A percentile compares a stretch with the other conserved stretches of the same genome.
Conservation (phyloP, 2,888 invertebrate species). For the Phortica magna region DNA sequence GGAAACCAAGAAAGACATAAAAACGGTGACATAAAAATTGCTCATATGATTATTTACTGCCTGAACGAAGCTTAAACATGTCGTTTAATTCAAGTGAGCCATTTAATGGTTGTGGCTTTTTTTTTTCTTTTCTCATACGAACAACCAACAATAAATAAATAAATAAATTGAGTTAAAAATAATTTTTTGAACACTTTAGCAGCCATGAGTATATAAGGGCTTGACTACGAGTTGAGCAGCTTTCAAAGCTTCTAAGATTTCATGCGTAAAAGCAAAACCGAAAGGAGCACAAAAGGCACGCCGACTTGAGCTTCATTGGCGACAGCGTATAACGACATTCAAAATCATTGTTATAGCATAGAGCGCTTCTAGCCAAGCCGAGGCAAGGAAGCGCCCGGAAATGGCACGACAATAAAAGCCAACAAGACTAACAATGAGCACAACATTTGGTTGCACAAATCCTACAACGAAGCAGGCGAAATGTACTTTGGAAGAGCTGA, state of each 20-base stretch:
- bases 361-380: not conserved
- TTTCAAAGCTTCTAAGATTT: not conserved
- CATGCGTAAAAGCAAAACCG: not conserved
- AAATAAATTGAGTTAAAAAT: constrained; percentile 15
- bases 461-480: too few relatives aligned
- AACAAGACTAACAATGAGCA: not conserved
- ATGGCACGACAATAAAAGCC: not conserved
- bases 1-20: not conserved
- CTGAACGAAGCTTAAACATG: not conserved
- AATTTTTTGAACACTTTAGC: not conserved
- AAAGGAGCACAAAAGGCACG: not conserved
- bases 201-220: not conserved
- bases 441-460: too few relatives aligned
- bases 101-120: not conserved
- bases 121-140: not conserved
- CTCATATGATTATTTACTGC: constrained; percentile 16
- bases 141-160: not conserved
- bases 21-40: not conserved
- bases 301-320: not conserved
- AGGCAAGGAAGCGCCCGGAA: not conserved
- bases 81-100: constrained; percentile 2
- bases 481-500: too few relatives aligned
- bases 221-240: not conserved
- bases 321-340: not conserved
- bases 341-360: not conserved